Evolutionary conservation across 2,888 invertebrate genomes (phyloP).

Genomic region (Conomelus anceps): DNA sequence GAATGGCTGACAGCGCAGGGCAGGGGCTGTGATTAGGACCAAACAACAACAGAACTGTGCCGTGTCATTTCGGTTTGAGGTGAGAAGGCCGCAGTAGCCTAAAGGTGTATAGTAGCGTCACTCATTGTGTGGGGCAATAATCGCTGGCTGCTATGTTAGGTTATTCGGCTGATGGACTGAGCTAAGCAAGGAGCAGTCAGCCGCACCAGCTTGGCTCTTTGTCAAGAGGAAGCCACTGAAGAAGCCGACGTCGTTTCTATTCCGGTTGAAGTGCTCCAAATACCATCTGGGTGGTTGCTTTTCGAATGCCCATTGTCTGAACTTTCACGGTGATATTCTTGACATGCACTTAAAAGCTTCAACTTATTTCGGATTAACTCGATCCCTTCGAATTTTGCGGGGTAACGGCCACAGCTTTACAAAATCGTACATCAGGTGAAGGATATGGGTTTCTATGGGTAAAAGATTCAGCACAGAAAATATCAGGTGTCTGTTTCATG

Average conservation of each 20-base stretch:
- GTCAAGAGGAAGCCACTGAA: neutral
- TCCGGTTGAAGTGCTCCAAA: neutral
- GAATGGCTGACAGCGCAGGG: neutral
- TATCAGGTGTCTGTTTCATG: too few species aligned
- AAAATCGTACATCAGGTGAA: too few species aligned
- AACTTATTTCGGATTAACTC: neutral
- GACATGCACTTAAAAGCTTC: neutral
- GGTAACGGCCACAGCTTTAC: neutral
- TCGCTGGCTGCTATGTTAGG: neutral
- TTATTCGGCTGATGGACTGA: neutral
- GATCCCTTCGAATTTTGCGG: neutral
- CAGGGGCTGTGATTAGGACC: neutral
- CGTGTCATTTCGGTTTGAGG: constrained; percentile 4
- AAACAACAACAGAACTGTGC: neutral
- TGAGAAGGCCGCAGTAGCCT: neutral
- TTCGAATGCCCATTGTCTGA: neutral
- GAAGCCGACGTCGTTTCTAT: neutral
- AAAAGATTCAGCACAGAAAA: too few species aligned
- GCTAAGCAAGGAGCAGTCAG: too few species aligned
- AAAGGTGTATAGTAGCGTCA: neutral
- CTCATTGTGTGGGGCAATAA: neutral
- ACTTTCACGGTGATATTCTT: neutral
- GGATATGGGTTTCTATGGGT: too few species aligned
- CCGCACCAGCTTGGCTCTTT: neutral
- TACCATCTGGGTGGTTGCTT: neutral